phyloP scores from a whole-genome alignment of 2,888 invertebrate species.

The Sepiola atlantica region DNA sequence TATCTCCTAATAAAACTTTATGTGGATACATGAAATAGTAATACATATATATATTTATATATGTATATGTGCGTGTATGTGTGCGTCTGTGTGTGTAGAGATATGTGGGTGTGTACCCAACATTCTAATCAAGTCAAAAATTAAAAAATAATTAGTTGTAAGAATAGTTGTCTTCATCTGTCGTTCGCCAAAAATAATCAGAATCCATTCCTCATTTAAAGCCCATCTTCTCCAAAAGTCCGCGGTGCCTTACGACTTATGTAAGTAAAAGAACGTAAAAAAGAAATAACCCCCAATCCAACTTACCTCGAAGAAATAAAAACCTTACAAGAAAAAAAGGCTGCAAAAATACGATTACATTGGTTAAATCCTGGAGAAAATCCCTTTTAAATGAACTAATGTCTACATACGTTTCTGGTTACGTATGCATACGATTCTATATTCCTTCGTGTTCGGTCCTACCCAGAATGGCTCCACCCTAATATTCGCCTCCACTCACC shows the following conservation, averaged over 20 bases:
- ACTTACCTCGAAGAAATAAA: no score
- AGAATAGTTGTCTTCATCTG: background rate
- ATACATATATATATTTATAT: background rate
- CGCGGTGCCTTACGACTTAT: background rate
- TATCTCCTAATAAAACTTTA: no score
- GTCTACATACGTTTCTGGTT: background rate
- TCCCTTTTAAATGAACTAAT: slow-evolving; percentile 8
- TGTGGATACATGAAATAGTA: no score
- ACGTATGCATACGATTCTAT: background rate
- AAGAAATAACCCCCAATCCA: no score
- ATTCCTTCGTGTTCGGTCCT: background rate
- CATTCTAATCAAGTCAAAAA: background rate
- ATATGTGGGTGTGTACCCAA: background rate
- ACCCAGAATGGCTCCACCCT: background rate
- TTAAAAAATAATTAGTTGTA: background rate
- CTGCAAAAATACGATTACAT: background rate
- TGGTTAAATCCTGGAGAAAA: background rate
- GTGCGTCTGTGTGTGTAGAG: background rate
- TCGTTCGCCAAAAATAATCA: background rate
- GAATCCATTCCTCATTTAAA: background rate
- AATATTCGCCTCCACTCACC: background rate
- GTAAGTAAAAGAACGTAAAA: background rate
- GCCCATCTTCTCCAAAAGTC: background rate
- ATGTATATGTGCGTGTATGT: background rate
- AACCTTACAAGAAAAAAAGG: background rate